Evolutionary conservation across 2,797 vertebrate species (phyloP).

Genomic region (Aselliscus stoliczkanus): DNA sequence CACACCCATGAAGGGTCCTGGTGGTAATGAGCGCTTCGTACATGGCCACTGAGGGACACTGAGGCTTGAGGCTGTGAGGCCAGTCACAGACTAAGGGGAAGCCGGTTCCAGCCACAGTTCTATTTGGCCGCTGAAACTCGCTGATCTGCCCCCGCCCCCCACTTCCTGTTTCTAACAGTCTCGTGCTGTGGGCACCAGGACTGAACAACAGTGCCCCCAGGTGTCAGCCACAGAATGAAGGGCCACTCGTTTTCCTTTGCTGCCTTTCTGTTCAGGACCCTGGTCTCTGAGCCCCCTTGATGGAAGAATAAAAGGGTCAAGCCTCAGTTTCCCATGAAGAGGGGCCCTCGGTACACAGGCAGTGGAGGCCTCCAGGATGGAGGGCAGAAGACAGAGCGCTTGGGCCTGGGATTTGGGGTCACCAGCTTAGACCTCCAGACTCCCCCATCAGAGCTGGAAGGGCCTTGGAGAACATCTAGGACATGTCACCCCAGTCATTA

Average conservation of each 20-base stretch:
- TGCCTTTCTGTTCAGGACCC: neutral
- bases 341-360: neutral
- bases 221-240: constrained; percentile 11
- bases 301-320: neutral
- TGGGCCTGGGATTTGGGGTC: neutral
- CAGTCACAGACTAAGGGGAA: neutral
- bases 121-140: neutral
- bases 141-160: neutral
- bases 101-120: neutral
- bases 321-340: neutral
- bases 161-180: constrained; percentile 61
- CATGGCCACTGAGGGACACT: neutral
- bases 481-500: neutral
- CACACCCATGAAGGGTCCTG: neutral
- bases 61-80: neutral
- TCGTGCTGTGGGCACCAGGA: neutral
- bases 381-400: neutral
- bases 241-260: neutral
- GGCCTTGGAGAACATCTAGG: neutral
- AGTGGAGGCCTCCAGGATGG: neutral
- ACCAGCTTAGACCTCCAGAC: neutral
- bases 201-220: constrained; percentile 69
- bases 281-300: neutral
- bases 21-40: neutral
- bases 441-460: neutral